A percentile compares a stretch with the other conserved stretches of the same genome.
Evolutionary conservation across 2,113 vertebrate species (phyloP).

Genomic region (Tupaia chinensis): DNA sequence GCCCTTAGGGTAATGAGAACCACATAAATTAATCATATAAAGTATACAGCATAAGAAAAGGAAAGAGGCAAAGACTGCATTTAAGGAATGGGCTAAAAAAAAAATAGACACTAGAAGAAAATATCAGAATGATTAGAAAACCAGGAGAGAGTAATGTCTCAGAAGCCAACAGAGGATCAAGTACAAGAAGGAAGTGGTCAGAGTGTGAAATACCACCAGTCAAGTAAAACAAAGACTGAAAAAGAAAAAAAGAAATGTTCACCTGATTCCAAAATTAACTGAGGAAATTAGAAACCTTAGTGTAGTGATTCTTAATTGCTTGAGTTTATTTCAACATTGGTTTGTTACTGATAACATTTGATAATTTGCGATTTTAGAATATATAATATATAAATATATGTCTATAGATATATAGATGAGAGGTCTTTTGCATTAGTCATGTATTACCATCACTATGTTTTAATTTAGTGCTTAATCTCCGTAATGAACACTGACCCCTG

Average conservation of each 20-base stretch:
- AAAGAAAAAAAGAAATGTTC: neutral
- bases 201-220: neutral
- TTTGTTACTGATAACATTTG: neutral
- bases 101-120: neutral
- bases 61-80: neutral
- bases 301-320: neutral
- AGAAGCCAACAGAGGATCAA: neutral
- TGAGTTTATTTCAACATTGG: neutral
- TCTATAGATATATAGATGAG: too few species aligned
- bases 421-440: too few species aligned
- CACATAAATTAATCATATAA: neutral
- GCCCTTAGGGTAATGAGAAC: neutral
- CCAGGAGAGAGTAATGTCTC: neutral
- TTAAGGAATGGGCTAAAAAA: neutral
- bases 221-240: neutral
- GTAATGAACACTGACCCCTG: too few species aligned
- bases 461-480: too few species aligned
- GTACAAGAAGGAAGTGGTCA: neutral
- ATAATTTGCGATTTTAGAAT: neutral
- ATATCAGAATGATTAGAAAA: neutral
- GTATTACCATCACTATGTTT: too few species aligned
- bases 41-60: neutral
- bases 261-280: neutral
- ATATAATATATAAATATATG: neutral
- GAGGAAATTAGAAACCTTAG: neutral